Conservation (phyloP, 2,113 vertebrate genomes). For the Grammomys dolichurus region DNA sequence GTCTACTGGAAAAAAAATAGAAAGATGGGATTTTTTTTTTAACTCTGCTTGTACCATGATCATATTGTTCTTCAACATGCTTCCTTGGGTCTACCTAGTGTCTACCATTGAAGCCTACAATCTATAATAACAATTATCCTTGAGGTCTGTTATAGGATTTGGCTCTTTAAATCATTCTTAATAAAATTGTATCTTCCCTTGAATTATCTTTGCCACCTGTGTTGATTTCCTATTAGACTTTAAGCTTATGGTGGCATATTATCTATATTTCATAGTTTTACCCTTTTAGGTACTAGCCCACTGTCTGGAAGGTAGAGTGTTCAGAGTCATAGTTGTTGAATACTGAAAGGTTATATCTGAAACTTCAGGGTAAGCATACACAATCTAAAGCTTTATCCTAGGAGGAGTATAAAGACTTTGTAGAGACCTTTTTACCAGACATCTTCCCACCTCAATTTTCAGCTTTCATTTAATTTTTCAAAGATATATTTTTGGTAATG, state of each 20-base stretch:
- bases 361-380: neutral
- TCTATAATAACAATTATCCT: neutral
- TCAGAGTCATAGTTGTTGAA: constrained; percentile 1
- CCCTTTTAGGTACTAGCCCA: neutral
- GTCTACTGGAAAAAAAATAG: too few relatives aligned
- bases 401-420: neutral
- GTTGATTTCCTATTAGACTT: neutral
- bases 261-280: constrained; percentile 21
- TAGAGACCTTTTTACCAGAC: neutral
- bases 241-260: neutral
- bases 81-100: neutral
- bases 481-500: constrained; percentile 35
- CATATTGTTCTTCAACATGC: neutral
- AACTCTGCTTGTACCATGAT: neutral
- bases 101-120: neutral
- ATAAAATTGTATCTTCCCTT: neutral
- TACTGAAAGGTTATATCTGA: constrained; percentile 36
- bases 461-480: constrained; percentile 33
- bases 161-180: neutral
- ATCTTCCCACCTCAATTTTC: constrained; percentile 31
- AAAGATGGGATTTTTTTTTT: too few relatives aligned
- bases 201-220: neutral
- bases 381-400: constrained; percentile 43
- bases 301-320: neutral
- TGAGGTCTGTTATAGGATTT: neutral